Conservation (phyloP, 2,797 vertebrate genomes). For the Borostomias antarcticus region DNA sequence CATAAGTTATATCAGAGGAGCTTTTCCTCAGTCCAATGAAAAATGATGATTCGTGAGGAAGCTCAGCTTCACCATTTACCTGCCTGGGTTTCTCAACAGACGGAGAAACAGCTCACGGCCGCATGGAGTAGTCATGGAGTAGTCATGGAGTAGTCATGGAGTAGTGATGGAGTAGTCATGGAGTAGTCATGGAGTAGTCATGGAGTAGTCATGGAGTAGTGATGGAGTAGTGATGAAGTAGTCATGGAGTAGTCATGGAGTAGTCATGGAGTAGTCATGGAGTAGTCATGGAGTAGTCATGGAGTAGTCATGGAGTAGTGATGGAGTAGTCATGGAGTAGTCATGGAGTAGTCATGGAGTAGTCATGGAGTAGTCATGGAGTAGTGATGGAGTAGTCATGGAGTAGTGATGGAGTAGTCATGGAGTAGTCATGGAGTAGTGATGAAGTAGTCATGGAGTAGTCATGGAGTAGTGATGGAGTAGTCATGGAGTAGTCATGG, state of each 20-base stretch:
- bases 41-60: no score
- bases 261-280: no score
- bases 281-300: neutral
- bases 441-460: no score
- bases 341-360: neutral
- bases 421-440: neutral
- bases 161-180: no score
- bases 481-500: neutral
- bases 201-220: neutral
- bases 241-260: no score
- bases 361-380: neutral
- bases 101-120: neutral
- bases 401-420: no score
- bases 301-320: neutral
- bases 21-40: neutral
- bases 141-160: neutral
- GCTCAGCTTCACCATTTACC: neutral
- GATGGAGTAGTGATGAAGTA: no score
- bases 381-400: neutral
- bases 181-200: neutral
- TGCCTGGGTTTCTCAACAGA: neutral
- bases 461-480: no score
- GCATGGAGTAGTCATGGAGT: neutral
- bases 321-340: neutral
- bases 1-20: neutral